These are phyloP conservation scores for Tapera naevia DNA, from an alignment of 2,797 vertebrate genomes.

Conservation along the genomic window DNA sequence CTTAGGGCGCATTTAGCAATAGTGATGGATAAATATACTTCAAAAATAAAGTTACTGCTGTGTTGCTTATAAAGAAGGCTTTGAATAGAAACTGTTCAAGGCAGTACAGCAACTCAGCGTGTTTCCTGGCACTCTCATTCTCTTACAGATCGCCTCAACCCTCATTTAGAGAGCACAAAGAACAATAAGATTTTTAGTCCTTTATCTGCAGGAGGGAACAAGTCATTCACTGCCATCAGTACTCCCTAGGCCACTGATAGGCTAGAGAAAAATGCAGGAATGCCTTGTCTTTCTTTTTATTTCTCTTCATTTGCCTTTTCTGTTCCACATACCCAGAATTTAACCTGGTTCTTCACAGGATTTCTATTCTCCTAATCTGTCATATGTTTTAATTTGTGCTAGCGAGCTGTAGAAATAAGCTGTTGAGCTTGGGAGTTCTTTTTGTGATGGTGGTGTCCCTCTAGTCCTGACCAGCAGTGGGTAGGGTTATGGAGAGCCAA, in stretches of 20 bases:
- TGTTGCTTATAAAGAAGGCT: constrained; percentile 7
- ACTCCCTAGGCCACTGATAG: neutral
- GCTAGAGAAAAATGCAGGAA: neutral
- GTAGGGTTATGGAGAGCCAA: neutral
- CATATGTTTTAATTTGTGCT: neutral
- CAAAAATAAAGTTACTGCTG: constrained; percentile 9
- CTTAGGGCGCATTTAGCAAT: constrained; percentile 27
- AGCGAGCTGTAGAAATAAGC: neutral
- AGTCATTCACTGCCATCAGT: neutral
- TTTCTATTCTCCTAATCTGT: neutral
- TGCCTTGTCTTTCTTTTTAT: constrained; percentile 16
- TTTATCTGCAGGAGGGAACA: constrained; percentile 37
- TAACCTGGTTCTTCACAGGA: constrained; percentile 34
- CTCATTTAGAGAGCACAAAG: neutral
- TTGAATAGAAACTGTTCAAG: constrained; percentile 4
- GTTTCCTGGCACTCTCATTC: constrained; percentile 23
- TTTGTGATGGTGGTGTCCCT: neutral
- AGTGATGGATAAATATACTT: constrained; percentile 39
- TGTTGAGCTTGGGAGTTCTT: neutral
- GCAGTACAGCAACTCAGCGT: neutral
- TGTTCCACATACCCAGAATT: constrained; percentile 24
- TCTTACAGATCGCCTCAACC: constrained; percentile 7
- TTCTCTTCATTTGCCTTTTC: constrained; percentile 31
- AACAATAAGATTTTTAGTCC: constrained; percentile 12
- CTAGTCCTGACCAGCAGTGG: neutral